These are phyloP conservation scores for Chironomus riparius DNA, from an alignment of 2,888 invertebrate species.

Conservation along the genomic window DNA sequence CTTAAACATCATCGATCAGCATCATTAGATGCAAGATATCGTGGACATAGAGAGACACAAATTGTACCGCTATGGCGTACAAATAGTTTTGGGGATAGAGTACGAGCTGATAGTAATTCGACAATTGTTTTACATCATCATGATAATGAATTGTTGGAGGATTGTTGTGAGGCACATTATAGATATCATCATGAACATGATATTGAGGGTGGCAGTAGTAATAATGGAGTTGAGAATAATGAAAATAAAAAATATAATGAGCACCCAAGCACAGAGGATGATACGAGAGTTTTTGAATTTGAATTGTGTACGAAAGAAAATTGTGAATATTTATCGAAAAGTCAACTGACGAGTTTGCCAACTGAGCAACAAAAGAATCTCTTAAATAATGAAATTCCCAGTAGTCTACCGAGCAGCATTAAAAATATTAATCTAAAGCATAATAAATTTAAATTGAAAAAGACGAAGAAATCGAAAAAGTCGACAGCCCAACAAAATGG, in stretches of 20 bases:
- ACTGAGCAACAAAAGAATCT: background rate
- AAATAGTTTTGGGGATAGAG: conserved; percentile 25
- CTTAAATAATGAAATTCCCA: conserved; percentile 11
- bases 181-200: conserved; percentile 28
- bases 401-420: background rate
- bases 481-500: background rate
- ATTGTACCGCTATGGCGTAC: conserved; percentile 37
- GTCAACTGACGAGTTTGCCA: background rate
- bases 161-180: conserved; percentile 40
- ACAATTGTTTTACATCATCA: conserved; percentile 42
- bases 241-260: background rate
- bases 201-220: background rate
- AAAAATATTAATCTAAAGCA: conserved; percentile 24
- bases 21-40: conserved; percentile 6
- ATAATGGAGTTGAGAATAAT: background rate
- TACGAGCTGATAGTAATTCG: conserved; percentile 33
- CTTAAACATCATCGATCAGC: conserved; percentile 1
- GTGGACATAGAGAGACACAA: conserved; percentile 31
- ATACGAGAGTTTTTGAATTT: conserved; percentile 6
- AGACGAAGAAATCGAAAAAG: background rate
- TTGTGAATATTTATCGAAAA: conserved; percentile 23
- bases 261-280: background rate
- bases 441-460: conserved; percentile 21
- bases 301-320: conserved; percentile 26
- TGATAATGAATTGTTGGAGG: conserved; percentile 41